Base-by-base conservation (phyloP, 1,140 invertebrate genomes). In the Drosophila persimilis region DNA sequence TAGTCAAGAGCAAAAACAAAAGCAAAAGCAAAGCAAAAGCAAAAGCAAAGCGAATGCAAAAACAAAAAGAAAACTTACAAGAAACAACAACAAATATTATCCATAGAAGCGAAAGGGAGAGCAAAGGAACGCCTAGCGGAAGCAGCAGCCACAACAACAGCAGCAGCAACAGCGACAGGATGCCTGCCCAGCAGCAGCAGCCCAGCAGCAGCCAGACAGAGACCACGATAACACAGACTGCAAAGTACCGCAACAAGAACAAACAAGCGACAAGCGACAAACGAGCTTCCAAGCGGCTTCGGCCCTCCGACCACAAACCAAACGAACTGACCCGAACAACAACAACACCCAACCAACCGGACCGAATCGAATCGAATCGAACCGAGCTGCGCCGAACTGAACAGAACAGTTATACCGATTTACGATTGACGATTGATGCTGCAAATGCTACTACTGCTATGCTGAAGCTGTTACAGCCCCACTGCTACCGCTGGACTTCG, bases 271-370 rank as follows among this genome's bases (percentile, higher is more conserved):
- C 47, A 46, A 60, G 56, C 79, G 61, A 77, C 80, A 77, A 85
- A 88, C 84, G 83, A 85, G 80, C 80, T 85, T 85, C 80, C 80
- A 85, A 85, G 80, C 55, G 81, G 77, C 73, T 84, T 56, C 56
- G 65, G 65, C 65, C 35, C 35, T 39, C 35, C 35, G 11, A 39
- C 35, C 35, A 31, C 65, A 66, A 24, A 29, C 43, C 48, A 66
- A 64, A 47, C 63, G 63, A 66, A 66, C 63, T 31, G 63, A 65
- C 35, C 35, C 35, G 63, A 51, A 48, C 44, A 4, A 8, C 22
- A 46, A 41, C 22, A 48, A 15, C 15, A 47, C 22, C 11, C 22
- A n/a, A n/a, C 31, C 6, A 46, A 43, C 48, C n/a, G 20, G 39
- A 41, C 51, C 26, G 3, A 11, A 39, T 9, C 17, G 46, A 20